phyloP scores from a whole-genome alignment of 1,140 invertebrate genomes.

The Drosophila watanabei region DNA sequence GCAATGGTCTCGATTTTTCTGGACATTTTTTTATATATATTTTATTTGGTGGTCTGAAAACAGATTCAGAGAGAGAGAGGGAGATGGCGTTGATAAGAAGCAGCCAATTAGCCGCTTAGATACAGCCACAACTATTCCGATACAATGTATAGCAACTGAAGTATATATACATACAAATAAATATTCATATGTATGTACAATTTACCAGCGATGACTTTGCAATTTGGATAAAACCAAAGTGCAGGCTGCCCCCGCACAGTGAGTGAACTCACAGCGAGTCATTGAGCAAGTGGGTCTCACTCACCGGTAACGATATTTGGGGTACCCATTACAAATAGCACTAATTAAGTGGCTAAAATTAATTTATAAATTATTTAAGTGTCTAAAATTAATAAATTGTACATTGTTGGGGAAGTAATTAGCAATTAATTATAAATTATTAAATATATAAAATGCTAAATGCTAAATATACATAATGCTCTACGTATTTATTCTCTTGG shows the following conservation, averaged over 20 bases:
- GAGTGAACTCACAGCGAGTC: constrained; percentile 20
- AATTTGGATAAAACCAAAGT: constrained; percentile 24
- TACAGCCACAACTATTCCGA: constrained; percentile 10
- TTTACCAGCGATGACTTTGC: constrained; percentile 28
- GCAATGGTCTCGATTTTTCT: constrained; percentile 31
- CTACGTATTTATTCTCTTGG: neutral
- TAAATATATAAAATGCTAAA: neutral
- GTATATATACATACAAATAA: constrained; percentile 2
- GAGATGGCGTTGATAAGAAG: constrained; percentile 44
- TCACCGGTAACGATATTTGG: neutral
- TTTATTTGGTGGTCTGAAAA: constrained; percentile 32
- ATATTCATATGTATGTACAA: neutral
- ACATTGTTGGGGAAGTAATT: neutral
- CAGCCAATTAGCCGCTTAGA: constrained; percentile 44
- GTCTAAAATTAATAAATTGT: neutral
- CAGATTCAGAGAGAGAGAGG: constrained; percentile 10
- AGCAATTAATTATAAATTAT: neutral
- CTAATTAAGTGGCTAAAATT: neutral
- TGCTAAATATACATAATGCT: no score
- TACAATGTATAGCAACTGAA: neutral
- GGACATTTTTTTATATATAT: neutral
- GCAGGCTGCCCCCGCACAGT: constrained; percentile 26
- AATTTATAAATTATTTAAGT: no score
- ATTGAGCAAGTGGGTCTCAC: constrained; percentile 22
- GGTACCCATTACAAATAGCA: neutral